Evolutionary conservation across 2,113 vertebrate genomes (phyloP), one percentile per base, ranked within the genome.

Genomic region (Polypterus bichir): DNA sequence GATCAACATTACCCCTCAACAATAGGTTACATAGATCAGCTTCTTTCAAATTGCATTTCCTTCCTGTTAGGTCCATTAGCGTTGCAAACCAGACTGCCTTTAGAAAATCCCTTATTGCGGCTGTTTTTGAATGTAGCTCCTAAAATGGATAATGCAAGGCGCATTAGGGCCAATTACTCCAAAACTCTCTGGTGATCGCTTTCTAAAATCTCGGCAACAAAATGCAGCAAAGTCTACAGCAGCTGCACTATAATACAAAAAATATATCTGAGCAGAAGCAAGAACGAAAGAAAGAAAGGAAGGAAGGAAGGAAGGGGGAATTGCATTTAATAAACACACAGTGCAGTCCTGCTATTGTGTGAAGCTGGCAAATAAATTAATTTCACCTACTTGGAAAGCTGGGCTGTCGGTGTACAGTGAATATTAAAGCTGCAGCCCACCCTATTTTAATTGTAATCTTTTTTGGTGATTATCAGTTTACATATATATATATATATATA

Each of bases 41-140:
- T 89, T 86, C 87, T 91, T 92, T 90, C 86, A 89, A 92, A 91
- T 90, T 90, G 86, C 89, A 92, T 92, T 94, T 92, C 89, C 92
- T 90, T 89, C 86, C 89, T 87, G 86, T 90, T 88, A 88, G 77
- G 80, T 84, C 90, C 87, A 93, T 97, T 92, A 96, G 88, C 69
- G 81, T 79, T 65, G 68, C 64, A 82, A 85, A 84, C 84, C 89
- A 89, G 86, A 90, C 87, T 83, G 86, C 86, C 88, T 90, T 87
- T 82, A 86, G 87, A 90, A 88, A 87, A 84, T 79, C 81, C 85
- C 87, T 87, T 83, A 86, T 88, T 86, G 85, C 82, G 75, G 82
- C 89, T 88, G 80, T 85, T 89, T 92, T 83, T 86, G 81, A 87
- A 81, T 88, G 84, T 74, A 78, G 81, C 83, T 80, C 85, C 83